Base-by-base conservation (phyloP, 2,888 invertebrate species). In the Melipona bicolor region DNA sequence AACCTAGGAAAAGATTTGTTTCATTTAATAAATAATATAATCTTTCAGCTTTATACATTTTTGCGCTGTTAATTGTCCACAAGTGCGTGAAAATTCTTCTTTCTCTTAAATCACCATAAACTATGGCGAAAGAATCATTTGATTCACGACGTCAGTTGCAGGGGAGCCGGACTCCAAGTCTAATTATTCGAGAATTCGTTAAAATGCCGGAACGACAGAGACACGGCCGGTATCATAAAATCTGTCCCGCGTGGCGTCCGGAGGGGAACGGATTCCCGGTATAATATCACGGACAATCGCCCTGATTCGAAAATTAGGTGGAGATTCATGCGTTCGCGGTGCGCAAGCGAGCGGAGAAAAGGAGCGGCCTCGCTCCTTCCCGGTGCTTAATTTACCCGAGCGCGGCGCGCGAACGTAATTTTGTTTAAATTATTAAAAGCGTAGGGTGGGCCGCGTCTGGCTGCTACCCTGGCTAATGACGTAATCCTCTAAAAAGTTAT, bases 351-450 rank as follows among this genome's bases (percentile, higher is more conserved):
- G 81, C 82, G 83, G 78, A 86, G 87, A 87, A 84, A 83, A 83
- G 81, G 81, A 76, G 78, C 73, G 67, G 82, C 87, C 62, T 79
- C 84, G 83, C 86, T 87, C 77, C 89, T 83, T 88, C 81, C 73
- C 77, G 69, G 90, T 71, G 88, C 89, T 90, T 92, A 92, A 93
- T 93, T 93, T 92, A 92, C 90, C 90, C 82, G 69, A 71, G 81
- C 86, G 69, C 68, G 81, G 81, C 86, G 84, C 79, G 83, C 83
- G 80, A 85, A 89, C 90, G 91, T 92, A 93, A 93, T 93, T 92
- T 91, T 92, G 92, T 92, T 93, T 93, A 93, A 93, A 93, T 93
- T 93, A 93, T 93, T 92, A 93, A 93, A 91, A 93, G 88, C 90
- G 9, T 87, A 77, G 74, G 83, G 79, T 69, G 83, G 69, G 81